Conservation (phyloP, 2,113 vertebrate genomes). For the Trinectes maculatus region DNA sequence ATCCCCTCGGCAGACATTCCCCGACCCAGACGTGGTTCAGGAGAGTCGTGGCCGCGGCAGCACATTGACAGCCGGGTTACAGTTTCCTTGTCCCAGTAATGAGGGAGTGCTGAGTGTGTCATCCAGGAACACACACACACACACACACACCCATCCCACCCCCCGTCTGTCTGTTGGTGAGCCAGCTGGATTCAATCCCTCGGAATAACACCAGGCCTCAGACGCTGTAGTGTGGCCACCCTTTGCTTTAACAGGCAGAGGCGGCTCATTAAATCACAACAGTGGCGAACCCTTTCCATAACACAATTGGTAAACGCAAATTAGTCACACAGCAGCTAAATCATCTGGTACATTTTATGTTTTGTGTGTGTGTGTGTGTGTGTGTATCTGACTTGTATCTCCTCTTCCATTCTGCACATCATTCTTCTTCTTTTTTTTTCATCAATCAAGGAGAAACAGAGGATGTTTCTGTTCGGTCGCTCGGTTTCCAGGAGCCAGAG, state of each 20-base stretch:
- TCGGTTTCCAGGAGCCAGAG: constrained; percentile 44
- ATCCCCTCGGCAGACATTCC: constrained; percentile 38
- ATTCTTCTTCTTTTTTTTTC: constrained; percentile 40
- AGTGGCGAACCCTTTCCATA: constrained; percentile 46
- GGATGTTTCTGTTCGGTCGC: constrained; percentile 19
- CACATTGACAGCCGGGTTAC: constrained; percentile 66
- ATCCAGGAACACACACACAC: no score
- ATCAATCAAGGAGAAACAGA: constrained; percentile 33
- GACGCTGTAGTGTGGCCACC: constrained; percentile 23
- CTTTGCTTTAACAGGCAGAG: constrained; percentile 49
- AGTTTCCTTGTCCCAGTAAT: constrained; percentile 70
- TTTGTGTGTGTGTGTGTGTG: background rate
- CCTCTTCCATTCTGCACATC: constrained; percentile 32
- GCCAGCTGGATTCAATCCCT: constrained; percentile 71
- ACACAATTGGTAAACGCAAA: constrained; percentile 37
- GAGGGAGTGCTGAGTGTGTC: constrained; percentile 73
- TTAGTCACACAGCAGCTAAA: constrained; percentile 42
- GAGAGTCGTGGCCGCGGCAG: constrained; percentile 47
- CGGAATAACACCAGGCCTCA: constrained; percentile 58
- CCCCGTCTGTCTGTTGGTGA: constrained; percentile 52
- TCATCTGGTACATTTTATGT: constrained; percentile 11
- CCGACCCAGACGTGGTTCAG: constrained; percentile 42
- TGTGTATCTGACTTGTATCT: background rate
- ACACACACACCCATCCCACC: constrained; percentile 56
- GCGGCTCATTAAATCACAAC: constrained; percentile 57